phyloP scores from a whole-genome alignment of 1,140 invertebrate species.

The Phthorimaea operculella region DNA sequence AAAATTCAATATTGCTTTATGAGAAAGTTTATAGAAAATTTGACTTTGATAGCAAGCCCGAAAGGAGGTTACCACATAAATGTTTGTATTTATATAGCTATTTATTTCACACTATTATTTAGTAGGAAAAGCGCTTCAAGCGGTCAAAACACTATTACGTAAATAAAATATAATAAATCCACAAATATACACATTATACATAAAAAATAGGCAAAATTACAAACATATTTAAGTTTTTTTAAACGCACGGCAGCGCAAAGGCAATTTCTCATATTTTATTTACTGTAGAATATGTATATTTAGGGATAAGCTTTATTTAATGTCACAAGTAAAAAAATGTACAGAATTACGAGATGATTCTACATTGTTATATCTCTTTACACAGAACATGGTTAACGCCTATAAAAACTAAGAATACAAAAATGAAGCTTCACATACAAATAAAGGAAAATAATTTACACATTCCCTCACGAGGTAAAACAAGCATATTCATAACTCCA shows the following conservation, averaged over 20 bases:
- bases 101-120: neutral
- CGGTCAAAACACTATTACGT: constrained; percentile 22
- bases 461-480: constrained; percentile 30
- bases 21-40: too few species aligned
- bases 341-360: constrained; percentile 37
- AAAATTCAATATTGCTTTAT: too few species aligned
- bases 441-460: constrained; percentile 48
- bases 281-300: neutral
- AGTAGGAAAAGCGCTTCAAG: constrained; percentile 25
- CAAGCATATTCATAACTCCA: constrained; percentile 44
- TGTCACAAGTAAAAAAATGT: constrained; percentile 17
- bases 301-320: neutral
- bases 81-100: neutral
- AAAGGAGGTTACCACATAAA: too few species aligned
- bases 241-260: too few species aligned
- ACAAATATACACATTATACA: too few species aligned
- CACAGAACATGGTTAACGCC: constrained; percentile 32
- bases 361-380: constrained; percentile 37
- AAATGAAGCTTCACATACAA: constrained; percentile 32
- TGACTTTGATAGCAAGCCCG: too few species aligned
- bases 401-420: constrained; percentile 33
- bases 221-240: too few species aligned
- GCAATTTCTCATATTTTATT: too few species aligned
- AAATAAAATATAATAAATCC: constrained; percentile 13
- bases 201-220: too few species aligned